phyloP scores from a whole-genome alignment of 2,888 invertebrate species.

The Tetranychus piercei region DNA sequence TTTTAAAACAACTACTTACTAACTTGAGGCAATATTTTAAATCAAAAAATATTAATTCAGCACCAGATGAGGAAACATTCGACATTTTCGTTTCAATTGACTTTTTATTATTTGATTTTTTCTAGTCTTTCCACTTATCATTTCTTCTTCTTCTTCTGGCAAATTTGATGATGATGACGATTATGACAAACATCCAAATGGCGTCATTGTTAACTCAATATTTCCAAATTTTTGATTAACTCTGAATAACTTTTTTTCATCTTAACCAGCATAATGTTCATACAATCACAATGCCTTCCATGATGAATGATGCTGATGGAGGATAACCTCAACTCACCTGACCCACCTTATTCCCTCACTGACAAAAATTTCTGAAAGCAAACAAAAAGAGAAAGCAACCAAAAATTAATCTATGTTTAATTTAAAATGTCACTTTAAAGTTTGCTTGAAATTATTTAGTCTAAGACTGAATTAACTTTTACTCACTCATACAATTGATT shows the following conservation, averaged over 20 bases:
- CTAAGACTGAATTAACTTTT: too few relatives aligned
- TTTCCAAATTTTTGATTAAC: neutral
- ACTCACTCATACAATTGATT: too few relatives aligned
- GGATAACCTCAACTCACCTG: neutral
- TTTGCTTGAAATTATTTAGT: too few relatives aligned
- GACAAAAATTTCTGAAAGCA: too few relatives aligned
- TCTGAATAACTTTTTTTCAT: neutral
- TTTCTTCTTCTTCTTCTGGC: neutral
- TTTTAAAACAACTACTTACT: neutral
- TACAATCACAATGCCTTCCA: constrained; percentile 1
- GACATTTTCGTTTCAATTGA: neutral
- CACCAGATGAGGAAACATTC: neutral
- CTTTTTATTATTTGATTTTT: neutral
- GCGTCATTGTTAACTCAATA: neutral
- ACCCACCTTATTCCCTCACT: too few relatives aligned
- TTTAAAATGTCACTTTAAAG: too few relatives aligned
- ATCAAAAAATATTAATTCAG: too few relatives aligned
- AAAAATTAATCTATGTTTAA: too few relatives aligned
- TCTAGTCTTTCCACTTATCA: neutral
- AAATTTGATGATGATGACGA: neutral
- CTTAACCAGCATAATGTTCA: neutral
- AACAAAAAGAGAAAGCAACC: too few relatives aligned
- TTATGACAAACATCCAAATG: neutral
- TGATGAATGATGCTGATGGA: neutral
- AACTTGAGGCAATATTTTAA: neutral